These are phyloP conservation scores for Uropetala carovei DNA, from an alignment of 2,888 invertebrate genomes.

Conservation along the genomic window DNA sequence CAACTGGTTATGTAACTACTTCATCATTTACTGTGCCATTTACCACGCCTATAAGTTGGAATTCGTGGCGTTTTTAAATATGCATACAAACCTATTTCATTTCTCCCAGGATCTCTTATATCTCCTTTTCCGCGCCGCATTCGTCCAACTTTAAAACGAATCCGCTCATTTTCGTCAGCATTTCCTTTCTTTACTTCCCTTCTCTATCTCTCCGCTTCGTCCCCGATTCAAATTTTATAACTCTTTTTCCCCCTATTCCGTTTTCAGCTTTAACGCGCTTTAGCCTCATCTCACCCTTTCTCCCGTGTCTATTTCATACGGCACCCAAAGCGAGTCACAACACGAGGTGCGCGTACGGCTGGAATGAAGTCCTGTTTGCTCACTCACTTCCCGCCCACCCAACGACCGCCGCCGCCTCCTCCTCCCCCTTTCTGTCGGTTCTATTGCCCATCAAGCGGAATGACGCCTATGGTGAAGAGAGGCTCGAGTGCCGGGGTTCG, in stretches of 20 bases:
- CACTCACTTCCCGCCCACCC: not conserved
- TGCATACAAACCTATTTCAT: too few relatives aligned
- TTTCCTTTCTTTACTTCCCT: not conserved
- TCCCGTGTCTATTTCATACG: not conserved
- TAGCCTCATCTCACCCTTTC: not conserved
- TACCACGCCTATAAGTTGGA: too few relatives aligned
- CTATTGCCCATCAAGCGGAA: conserved; percentile 15
- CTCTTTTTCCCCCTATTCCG: not conserved
- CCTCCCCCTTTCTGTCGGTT: not conserved
- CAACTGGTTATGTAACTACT: too few relatives aligned
- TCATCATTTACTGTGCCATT: too few relatives aligned
- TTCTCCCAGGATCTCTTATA: too few relatives aligned
- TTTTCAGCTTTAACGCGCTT: not conserved
- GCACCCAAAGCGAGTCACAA: not conserved
- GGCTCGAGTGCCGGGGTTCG: not conserved
- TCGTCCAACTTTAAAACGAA: not conserved
- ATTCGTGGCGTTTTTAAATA: too few relatives aligned
- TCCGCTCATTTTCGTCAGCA: not conserved
- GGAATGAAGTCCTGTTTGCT: conserved; percentile 37
- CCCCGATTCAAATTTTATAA: not conserved
- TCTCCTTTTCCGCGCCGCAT: too few relatives aligned
- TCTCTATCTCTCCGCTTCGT: not conserved
- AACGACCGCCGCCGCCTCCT: not conserved
- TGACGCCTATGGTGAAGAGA: conserved; percentile 3
- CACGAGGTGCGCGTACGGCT: not conserved